Evolutionary conservation across 2,888 invertebrate species (phyloP), one percentile per base, ranked within the genome.

Genomic region (Lithophane leautieri): DNA sequence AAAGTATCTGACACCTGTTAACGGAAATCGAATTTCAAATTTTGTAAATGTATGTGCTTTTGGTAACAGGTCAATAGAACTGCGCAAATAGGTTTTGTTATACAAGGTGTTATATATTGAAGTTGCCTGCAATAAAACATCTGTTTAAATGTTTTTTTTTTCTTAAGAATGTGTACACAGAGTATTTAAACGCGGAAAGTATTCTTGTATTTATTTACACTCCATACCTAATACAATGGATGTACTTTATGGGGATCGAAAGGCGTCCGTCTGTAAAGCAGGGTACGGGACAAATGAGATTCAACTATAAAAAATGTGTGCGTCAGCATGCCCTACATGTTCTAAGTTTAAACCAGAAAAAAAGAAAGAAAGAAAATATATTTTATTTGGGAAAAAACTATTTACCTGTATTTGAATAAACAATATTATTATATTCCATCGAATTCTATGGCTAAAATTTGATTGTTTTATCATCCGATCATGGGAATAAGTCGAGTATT

Each of bases 91-190:
- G 4, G 34, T 65, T 28, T 50, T 67, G 67, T 81, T 69, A 81
- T 81, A 69, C 81, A 81, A 79, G 76, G 79, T 69, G 8, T 54
- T 60, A 65, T 47, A 40, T 56, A 44, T 34, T 56, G 9, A 44
- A 19, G 28, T 22, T 25, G 25, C 25, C 2, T 22, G 22, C 7
- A 42, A n/a, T 42, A 40, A 22, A 19, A 60, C 4, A 61, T 50
- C 3, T 19, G 50, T 50, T 47, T 16, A 47, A 47, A 47, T 47
- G 16, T 8, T 8, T 50, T 19, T 34, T 34, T 34, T 34, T 50
- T 22, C 19, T 22, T 50, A 22, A 9, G 2, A 50, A 50, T 50
- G 22, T 50, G 2, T 22, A 9, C 22, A 50, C 22, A 50, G 9
- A 50, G 50, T 22, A 50, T 22, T 50, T 22, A 22, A 50, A 22